A percentile compares a stretch with the other conserved stretches of the same genome.
These are phyloP conservation scores for Anodontia alba DNA, from an alignment of 2,888 invertebrate genomes.

Conservation along the genomic window DNA sequence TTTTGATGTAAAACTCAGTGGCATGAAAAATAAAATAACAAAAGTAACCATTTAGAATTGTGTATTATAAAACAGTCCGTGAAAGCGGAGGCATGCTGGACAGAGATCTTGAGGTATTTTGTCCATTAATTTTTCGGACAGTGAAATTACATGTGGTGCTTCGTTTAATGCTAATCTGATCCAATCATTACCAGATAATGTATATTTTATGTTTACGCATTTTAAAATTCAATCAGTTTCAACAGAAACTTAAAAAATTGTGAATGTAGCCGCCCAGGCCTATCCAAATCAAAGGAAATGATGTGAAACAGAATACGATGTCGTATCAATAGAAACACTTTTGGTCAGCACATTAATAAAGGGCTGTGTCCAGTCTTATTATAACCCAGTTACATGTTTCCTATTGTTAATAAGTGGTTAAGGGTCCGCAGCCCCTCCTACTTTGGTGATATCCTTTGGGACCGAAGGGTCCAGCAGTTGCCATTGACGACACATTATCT, in stretches of 20 bases:
- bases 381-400: constrained; percentile 52
- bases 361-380: constrained; percentile 60
- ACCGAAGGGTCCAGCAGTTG: constrained; percentile 9
- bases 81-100: neutral
- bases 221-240: constrained; percentile 54
- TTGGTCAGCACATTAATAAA: constrained; percentile 12
- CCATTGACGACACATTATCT: constrained; percentile 10
- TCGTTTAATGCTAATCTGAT: constrained; percentile 59
- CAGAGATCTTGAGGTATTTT: constrained; percentile 2
- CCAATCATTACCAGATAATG: constrained; percentile 47
- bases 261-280: constrained; percentile 8
- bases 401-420: constrained; percentile 61
- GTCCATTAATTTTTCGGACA: constrained; percentile 51
- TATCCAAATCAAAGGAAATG: constrained; percentile 21
- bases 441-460: constrained; percentile 22
- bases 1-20: too few species aligned
- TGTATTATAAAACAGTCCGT: neutral
- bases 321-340: constrained; percentile 20
- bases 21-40: neutral
- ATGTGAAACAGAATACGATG: constrained; percentile 11
- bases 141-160: constrained; percentile 47
- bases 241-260: constrained; percentile 10
- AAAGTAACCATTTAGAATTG: neutral
- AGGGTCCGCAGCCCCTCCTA: constrained; percentile 35
- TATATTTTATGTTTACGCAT: constrained; percentile 62